Conservation (phyloP, 37 sponge, comb jelly and placozoan species). For the Halichondria panicea region DNA sequence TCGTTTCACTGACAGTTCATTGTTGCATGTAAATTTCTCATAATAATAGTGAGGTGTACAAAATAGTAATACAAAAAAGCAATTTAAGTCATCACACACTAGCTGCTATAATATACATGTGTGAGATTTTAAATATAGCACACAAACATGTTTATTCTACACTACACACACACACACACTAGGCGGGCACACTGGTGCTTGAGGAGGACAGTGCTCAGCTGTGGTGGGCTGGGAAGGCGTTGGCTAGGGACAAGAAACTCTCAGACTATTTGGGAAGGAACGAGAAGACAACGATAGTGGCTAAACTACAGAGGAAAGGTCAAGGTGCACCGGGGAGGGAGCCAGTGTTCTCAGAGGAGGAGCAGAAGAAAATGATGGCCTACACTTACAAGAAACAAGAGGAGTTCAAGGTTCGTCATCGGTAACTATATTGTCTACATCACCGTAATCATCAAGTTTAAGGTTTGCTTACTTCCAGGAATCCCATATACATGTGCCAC, state of each 20-base stretch:
- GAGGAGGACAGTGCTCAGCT: constrained; percentile 77
- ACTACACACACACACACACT: background rate
- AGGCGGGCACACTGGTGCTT: constrained; percentile 81
- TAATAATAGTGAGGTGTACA: too few species aligned
- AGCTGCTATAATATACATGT: background rate
- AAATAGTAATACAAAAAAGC: too few species aligned
- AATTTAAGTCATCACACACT: background rate
- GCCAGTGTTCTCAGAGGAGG: constrained; percentile 88
- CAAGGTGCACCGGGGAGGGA: constrained; percentile 91
- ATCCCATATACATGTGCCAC: background rate
- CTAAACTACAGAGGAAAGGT: constrained; percentile 94
- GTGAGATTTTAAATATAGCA: background rate
- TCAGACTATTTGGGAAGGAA: constrained; percentile 90
- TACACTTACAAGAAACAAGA: constrained; percentile 92
- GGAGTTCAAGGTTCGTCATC: constrained; percentile 89
- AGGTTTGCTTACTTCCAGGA: too few species aligned
- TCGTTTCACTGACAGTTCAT: too few species aligned
- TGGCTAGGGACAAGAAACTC: constrained; percentile 75
- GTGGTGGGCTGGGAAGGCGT: constrained; percentile 99
- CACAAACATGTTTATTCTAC: too few species aligned
- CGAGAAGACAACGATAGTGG: constrained; percentile 96
- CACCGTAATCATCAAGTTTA: background rate
- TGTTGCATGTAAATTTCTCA: too few species aligned
- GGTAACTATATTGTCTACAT: too few species aligned
- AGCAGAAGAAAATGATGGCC: constrained; percentile 95